Evolutionary conservation across 2,888 invertebrate species (phyloP), one percentile per base, ranked within the genome.

Genomic region (Steromphala cineraria): DNA sequence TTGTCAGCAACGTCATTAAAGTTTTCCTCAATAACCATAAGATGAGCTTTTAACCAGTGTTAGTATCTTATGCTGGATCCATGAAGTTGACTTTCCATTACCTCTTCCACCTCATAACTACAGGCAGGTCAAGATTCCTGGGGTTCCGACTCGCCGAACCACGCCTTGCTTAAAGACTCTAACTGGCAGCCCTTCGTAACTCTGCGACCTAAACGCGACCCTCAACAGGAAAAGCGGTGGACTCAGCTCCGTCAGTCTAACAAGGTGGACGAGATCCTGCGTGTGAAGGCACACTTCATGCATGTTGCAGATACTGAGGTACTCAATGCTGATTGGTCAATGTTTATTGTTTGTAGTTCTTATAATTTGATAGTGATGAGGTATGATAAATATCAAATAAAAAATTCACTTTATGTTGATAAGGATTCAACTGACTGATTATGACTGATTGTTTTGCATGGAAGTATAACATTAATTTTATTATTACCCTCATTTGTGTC

Each of bases 111-210:
- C 0, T 67, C 7, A 24, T 19, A n/a, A n/a, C n/a, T 24, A 52
- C 81, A 85, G 85, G 53, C 79, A 17, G 82, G 89, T 3, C 89
- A 89, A 76, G 92, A 92, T 78, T 89, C 87, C 28, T 92, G 92
- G 91, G 92, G 92, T 0, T 87, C 90, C 53, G 92, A 92, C 82
- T 85, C 89, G 5, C 87, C 88, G 5, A 89, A 79, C 19, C 91
- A 92, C 81, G 89, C 92, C 8, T 83, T 93, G 67, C 90, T 89
- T 83, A 90, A 93, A 80, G 91, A 92, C 21, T 89, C 92, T 15
- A 93, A 91, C 87, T 93, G 93, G 93, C 74, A 89, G 67, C 85
- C 88, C 0, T 93, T 87, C 83, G 84, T 93, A 1, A 86, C 80
- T 36, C 83, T 93, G 28, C 87, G 87, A 62, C 89, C 93, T 5